Conservation (phyloP, 2,797 vertebrate species). For the Gymnodraco acuticeps region DNA sequence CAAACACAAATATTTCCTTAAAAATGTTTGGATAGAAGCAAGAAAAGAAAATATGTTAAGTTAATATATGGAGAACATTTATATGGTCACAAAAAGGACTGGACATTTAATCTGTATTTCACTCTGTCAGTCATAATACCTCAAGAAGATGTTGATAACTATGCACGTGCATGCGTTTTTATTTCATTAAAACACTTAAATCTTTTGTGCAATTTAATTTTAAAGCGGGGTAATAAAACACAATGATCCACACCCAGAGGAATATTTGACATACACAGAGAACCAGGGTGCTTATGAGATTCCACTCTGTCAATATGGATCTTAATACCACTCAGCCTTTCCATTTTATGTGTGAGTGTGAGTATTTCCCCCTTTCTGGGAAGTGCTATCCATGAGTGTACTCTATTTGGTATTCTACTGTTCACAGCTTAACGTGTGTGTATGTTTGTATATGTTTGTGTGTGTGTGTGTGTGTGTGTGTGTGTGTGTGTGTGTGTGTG, state of each 20-base stretch:
- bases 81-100: constrained; percentile 19
- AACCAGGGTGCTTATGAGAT: constrained; percentile 71
- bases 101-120: constrained; percentile 40
- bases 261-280: constrained; percentile 68
- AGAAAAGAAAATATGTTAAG: not conserved
- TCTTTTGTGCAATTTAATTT: constrained; percentile 67
- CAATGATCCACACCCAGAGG: constrained; percentile 71
- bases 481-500: too few relatives aligned
- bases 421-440: constrained; percentile 32
- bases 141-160: constrained; percentile 5
- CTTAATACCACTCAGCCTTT: constrained; percentile 68
- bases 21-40: not conserved
- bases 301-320: constrained; percentile 71
- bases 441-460: constrained; percentile 33
- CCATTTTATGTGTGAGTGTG: constrained; percentile 55
- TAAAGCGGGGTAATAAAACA: constrained; percentile 73
- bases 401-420: constrained; percentile 63
- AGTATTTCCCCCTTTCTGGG: constrained; percentile 30
- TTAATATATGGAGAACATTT: constrained; percentile 5
- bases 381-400: constrained; percentile 36
- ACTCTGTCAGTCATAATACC: constrained; percentile 24
- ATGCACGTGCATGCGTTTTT: constrained; percentile 26
- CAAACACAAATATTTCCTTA: not conserved
- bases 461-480: too few relatives aligned
- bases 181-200: constrained; percentile 57